Percentiles rank a stretch among this genome's conserved stretches.
Evolutionary conservation across 1,140 invertebrate genomes (phyloP).

Genomic region (Aricia agestis): DNA sequence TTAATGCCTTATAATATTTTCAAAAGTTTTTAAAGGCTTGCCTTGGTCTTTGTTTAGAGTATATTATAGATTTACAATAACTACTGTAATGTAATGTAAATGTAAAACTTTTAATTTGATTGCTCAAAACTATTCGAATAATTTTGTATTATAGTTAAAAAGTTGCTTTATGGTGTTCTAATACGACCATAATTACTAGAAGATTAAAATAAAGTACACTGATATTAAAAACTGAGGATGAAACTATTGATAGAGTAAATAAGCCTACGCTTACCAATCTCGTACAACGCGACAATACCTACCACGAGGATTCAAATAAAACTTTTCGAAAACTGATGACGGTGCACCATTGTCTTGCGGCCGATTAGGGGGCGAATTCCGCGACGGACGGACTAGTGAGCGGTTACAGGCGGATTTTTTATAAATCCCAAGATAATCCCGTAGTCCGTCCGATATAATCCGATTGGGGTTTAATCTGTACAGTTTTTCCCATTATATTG

Average conservation of each 20-base stretch:
- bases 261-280: too few relatives aligned
- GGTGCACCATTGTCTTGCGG: conserved; percentile 8
- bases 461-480: conserved; percentile 22
- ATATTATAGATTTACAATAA: background rate
- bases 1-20: background rate
- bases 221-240: too few relatives aligned
- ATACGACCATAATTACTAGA: too few relatives aligned
- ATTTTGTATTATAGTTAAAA: too few relatives aligned
- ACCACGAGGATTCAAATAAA: background rate
- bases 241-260: too few relatives aligned
- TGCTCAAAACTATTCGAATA: too few relatives aligned
- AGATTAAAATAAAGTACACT: too few relatives aligned
- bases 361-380: conserved; percentile 1
- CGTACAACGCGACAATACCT: background rate
- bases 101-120: background rate
- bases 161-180: too few relatives aligned
- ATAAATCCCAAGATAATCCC: conserved; percentile 23
- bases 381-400: conserved; percentile 6
- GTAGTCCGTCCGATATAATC: conserved; percentile 26
- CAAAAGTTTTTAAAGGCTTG: conserved; percentile 1
- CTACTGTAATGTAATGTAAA: too few relatives aligned
- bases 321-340: background rate
- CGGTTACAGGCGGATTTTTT: conserved; percentile 14
- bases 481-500: conserved; percentile 20
- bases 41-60: background rate